Evolutionary conservation across 2,888 invertebrate species (phyloP).

Genomic region (Nematopogon swammerdamellus): DNA sequence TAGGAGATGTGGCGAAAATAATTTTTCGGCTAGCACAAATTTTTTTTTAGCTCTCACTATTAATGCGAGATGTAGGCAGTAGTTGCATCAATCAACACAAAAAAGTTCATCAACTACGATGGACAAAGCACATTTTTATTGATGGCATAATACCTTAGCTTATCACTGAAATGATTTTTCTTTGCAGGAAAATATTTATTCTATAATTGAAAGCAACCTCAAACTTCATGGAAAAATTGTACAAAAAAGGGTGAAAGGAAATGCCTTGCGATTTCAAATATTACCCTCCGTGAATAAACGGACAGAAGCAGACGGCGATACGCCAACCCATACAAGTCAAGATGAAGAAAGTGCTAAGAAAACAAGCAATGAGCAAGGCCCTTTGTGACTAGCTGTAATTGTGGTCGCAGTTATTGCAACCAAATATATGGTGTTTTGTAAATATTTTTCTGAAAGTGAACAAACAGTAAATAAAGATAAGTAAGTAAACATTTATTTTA

Average conservation of each 20-base stretch:
- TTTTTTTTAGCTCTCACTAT: too few relatives aligned
- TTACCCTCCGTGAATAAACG: conserved; percentile 37
- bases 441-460: conserved; percentile 21
- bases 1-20: too few relatives aligned
- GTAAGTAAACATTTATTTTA: too few relatives aligned
- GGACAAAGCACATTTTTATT: too few relatives aligned
- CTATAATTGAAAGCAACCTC: conserved; percentile 50
- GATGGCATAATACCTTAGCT: too few relatives aligned
- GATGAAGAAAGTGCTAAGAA: conserved; percentile 16
- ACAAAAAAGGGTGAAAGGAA: conserved; percentile 62
- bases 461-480: too few relatives aligned
- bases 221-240: conserved; percentile 52
- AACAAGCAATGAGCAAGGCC: conserved; percentile 14
- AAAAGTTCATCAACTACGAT: too few relatives aligned
- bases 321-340: conserved; percentile 14
- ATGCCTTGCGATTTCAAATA: conserved; percentile 60
- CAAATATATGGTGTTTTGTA: conserved; percentile 30
- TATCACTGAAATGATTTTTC: conserved; percentile 2
- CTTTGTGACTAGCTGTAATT: conserved; percentile 39
- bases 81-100: too few relatives aligned
- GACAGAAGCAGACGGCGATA: conserved; percentile 12
- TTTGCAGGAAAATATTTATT: conserved; percentile 57
- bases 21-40: too few relatives aligned
- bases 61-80: too few relatives aligned
- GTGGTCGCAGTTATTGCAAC: conserved; percentile 22